Conservation (phyloP, 2,113 vertebrate genomes). For the Cyprinodon tularosa region DNA sequence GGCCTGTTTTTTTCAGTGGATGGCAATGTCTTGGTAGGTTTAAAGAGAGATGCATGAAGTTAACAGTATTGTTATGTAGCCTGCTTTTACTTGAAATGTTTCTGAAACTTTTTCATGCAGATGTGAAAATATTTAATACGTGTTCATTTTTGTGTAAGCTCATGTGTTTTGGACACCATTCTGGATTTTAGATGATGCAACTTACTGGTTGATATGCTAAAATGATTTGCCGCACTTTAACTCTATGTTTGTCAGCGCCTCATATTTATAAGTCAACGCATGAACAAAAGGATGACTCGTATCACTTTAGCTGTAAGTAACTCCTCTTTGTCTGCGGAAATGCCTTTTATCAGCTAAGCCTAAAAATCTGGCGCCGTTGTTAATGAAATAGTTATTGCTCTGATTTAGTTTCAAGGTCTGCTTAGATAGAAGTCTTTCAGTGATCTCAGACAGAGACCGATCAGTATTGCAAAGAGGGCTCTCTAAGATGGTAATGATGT, state of each 20-base stretch:
- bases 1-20: not conserved
- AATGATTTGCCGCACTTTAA: constrained; percentile 6
- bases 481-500: constrained; percentile 62
- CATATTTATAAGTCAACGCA: constrained; percentile 9
- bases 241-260: constrained; percentile 2
- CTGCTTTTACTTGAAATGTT: not conserved
- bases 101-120: not conserved
- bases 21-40: not conserved
- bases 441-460: constrained; percentile 39
- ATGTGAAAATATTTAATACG: not conserved
- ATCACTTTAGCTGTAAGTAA: constrained; percentile 13
- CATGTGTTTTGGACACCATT: constrained; percentile 3
- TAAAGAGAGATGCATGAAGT: not conserved
- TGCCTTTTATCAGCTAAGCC: constrained; percentile 36
- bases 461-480: constrained; percentile 51
- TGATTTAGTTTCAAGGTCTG: constrained; percentile 46
- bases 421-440: constrained; percentile 45
- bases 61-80: not conserved
- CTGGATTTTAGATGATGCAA: not conserved
- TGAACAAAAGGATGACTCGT: constrained; percentile 8
- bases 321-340: constrained; percentile 23
- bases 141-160: not conserved
- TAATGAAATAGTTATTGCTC: constrained; percentile 22
- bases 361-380: constrained; percentile 20
- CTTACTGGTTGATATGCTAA: not conserved